These are phyloP conservation scores for Seriola quinqueradiata DNA, from an alignment of 2,113 vertebrate genomes.

Conservation along the genomic window DNA sequence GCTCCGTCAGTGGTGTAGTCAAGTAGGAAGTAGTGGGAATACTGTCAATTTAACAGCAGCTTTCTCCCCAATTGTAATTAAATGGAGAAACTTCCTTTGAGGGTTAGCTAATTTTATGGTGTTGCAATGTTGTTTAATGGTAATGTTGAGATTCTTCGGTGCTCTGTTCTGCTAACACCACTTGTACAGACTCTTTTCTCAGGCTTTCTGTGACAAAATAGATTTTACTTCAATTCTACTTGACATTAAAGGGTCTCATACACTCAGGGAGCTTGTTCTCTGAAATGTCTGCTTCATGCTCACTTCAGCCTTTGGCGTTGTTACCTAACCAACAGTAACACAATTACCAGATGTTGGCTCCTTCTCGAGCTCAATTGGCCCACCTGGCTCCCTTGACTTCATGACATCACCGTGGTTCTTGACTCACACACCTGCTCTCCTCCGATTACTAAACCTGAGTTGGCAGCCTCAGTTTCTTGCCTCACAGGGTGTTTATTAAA, in stretches of 20 bases:
- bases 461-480: slow-evolving; percentile 8
- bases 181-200: neutral
- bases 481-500: slow-evolving; percentile 10
- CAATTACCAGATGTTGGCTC: slow-evolving; percentile 28
- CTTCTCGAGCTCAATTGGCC: slow-evolving; percentile 5
- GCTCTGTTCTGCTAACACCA: no score
- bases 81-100: neutral
- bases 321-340: slow-evolving; percentile 24
- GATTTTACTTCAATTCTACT: neutral
- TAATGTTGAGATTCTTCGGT: no score
- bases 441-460: slow-evolving; percentile 12
- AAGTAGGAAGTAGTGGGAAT: neutral
- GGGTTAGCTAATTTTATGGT: neutral
- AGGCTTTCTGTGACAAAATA: neutral
- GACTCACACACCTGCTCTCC: slow-evolving; percentile 49
- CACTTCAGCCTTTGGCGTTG: neutral
- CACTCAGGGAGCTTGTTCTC: neutral
- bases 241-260: neutral
- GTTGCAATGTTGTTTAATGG: neutral
- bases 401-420: slow-evolving; percentile 14
- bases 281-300: slow-evolving; percentile 10
- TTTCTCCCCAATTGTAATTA: neutral
- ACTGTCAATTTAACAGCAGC: neutral
- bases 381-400: slow-evolving; percentile 30
- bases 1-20: neutral